Evolutionary conservation across 2,888 invertebrate genomes (phyloP).

Genomic region (Stenolophus ochropezus): DNA sequence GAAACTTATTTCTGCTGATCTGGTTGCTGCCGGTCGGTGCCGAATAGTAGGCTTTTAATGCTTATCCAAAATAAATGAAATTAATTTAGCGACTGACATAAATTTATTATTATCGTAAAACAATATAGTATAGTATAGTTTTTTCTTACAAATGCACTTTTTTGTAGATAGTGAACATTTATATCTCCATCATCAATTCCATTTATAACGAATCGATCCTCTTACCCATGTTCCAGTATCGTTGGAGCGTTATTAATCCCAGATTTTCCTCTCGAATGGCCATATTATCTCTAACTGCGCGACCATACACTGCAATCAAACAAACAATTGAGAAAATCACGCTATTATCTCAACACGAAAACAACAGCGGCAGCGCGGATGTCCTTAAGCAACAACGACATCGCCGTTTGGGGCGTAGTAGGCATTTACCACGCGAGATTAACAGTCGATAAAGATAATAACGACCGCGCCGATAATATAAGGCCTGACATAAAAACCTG

Average conservation of each 20-base stretch:
- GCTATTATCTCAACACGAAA: conserved; percentile 5
- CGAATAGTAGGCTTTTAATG: too few species aligned
- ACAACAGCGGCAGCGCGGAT: background rate
- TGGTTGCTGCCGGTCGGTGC: too few species aligned
- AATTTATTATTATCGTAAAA: too few species aligned
- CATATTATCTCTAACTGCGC: background rate
- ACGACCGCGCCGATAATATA: conserved; percentile 8
- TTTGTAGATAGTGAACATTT: too few species aligned
- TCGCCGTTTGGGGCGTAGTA: background rate
- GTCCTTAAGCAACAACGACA: conserved; percentile 3
- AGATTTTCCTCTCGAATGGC: background rate
- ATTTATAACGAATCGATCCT: too few species aligned
- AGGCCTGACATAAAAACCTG: background rate
- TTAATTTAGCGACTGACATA: too few species aligned
- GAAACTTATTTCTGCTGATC: too few species aligned
- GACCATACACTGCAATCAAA: background rate
- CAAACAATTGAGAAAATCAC: background rate
- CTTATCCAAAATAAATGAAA: too few species aligned
- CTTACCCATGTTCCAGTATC: too few species aligned
- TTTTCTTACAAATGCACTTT: too few species aligned
- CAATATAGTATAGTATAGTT: too few species aligned
- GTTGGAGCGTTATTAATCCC: background rate
- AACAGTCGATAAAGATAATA: conserved; percentile 29
- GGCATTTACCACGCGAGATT: conserved; percentile 31
- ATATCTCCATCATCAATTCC: too few species aligned